These are phyloP conservation scores for Oryzias curvinotus DNA, from an alignment of 2,113 vertebrate species.

Conservation along the genomic window DNA sequence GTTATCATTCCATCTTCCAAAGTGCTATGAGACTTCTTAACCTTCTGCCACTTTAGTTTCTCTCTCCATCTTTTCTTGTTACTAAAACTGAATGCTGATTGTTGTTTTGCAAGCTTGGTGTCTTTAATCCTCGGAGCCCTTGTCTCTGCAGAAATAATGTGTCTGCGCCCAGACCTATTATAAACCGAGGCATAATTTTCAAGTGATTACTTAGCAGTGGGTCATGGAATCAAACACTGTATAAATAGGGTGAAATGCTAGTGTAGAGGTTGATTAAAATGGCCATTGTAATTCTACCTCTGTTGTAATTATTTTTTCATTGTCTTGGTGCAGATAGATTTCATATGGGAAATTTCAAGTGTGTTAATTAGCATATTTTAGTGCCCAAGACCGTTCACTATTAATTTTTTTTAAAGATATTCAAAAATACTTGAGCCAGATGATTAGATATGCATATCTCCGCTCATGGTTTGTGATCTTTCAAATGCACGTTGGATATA, in stretches of 20 bases:
- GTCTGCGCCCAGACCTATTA: conserved; percentile 74
- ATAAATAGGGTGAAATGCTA: conserved; percentile 85
- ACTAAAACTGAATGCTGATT: conserved; percentile 62
- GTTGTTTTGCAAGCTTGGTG: conserved; percentile 75
- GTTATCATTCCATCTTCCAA: conserved; percentile 41
- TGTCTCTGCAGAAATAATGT: conserved; percentile 71
- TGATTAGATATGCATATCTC: conserved; percentile 68
- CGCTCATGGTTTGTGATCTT: conserved; percentile 36
- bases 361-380: conserved; percentile 80
- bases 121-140: conserved; percentile 68
- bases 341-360: conserved; percentile 79
- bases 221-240: conserved; percentile 82
- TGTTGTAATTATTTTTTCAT: conserved; percentile 84
- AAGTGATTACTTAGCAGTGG: conserved; percentile 85
- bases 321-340: conserved; percentile 81
- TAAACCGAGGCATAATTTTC: conserved; percentile 79
- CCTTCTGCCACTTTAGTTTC: conserved; percentile 40
- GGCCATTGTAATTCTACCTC: conserved; percentile 83
- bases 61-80: conserved; percentile 30
- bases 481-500: conserved; percentile 39
- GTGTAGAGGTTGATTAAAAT: conserved; percentile 83
- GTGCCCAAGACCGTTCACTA: conserved; percentile 61
- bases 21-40: conserved; percentile 52
- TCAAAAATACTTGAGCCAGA: conserved; percentile 65
- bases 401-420: conserved; percentile 63